Evolutionary conservation across 2,797 vertebrate genomes (phyloP).

Genomic region (Ambastaia sidthimunki): DNA sequence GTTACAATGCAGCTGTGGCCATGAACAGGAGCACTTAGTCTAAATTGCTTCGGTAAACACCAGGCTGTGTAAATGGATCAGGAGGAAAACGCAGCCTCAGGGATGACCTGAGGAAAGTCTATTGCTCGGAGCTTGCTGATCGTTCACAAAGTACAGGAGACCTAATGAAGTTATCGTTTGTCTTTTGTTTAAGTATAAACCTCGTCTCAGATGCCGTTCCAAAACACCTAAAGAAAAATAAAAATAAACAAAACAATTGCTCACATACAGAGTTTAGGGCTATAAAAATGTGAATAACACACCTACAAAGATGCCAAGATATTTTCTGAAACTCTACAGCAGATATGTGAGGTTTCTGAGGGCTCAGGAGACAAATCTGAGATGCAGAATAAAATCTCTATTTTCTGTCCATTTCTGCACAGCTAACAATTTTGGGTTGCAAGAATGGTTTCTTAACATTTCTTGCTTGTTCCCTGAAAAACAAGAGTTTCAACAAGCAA

Average conservation of each 20-base stretch:
- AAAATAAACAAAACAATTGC: background rate
- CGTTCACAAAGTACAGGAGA: slow-evolving; percentile 1
- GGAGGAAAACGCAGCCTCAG: slow-evolving; percentile 27
- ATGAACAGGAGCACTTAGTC: slow-evolving; percentile 70
- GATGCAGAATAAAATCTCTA: too few relatives aligned
- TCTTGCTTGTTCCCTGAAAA: too few relatives aligned
- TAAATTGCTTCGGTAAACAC: slow-evolving; percentile 72
- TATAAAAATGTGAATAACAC: background rate
- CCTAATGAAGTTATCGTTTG: slow-evolving; percentile 3
- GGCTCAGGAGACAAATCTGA: too few relatives aligned
- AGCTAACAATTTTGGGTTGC: too few relatives aligned
- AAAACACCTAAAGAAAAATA: background rate
- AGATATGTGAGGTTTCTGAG: too few relatives aligned
- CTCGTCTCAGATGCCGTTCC: background rate
- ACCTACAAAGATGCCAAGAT: background rate
- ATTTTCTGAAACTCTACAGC: background rate
- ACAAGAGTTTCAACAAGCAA: too few relatives aligned
- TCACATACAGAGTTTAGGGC: background rate
- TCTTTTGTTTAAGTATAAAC: background rate
- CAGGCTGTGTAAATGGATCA: slow-evolving; percentile 45
- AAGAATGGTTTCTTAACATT: too few relatives aligned
- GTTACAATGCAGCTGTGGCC: slow-evolving; percentile 63
- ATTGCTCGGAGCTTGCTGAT: slow-evolving; percentile 11
- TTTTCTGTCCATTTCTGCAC: too few relatives aligned
- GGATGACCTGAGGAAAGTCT: slow-evolving; percentile 10